Evolutionary conservation across 2,888 invertebrate genomes (phyloP).

Genomic region (Polymixis flavicincta): DNA sequence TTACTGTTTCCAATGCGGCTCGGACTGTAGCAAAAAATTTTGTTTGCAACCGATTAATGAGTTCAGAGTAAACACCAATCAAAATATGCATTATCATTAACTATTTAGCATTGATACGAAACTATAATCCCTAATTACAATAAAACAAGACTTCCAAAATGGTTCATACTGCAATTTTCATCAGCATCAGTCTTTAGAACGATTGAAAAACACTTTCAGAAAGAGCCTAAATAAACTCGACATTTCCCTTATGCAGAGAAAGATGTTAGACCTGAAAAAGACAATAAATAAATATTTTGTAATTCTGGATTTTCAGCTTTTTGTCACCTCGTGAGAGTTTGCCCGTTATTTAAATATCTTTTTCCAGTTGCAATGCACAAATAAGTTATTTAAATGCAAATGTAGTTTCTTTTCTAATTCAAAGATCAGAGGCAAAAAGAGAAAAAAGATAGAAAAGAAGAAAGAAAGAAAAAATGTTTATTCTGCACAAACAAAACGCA

Average conservation of each 20-base stretch:
- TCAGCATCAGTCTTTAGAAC: not conserved
- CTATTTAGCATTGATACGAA: not conserved
- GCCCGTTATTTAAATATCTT: not conserved
- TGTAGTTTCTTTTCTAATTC: slow-evolving; percentile 15
- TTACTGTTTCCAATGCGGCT: not conserved
- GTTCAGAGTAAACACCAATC: slow-evolving; percentile 16
- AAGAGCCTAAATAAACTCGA: not conserved
- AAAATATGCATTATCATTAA: not conserved
- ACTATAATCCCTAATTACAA: not conserved
- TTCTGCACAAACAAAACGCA: too few relatives aligned
- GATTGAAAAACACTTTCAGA: not conserved
- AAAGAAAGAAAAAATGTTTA: too few relatives aligned
- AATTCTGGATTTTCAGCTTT: not conserved
- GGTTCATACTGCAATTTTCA: not conserved
- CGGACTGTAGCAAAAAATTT: slow-evolving; percentile 14
- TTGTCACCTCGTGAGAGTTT: not conserved
- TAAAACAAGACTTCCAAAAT: not conserved
- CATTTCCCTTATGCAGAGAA: not conserved
- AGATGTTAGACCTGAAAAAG: not conserved
- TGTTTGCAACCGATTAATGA: not conserved
- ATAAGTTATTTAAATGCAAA: slow-evolving; percentile 47
- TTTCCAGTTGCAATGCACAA: slow-evolving; percentile 4
- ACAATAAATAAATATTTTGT: too few relatives aligned
- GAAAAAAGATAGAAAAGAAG: too few relatives aligned
- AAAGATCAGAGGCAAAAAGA: slow-evolving; percentile 19